Evolutionary conservation across 2,113 vertebrate species (phyloP), one percentile per base, ranked within the genome.

Genomic region (Amblyopsis rosae): DNA sequence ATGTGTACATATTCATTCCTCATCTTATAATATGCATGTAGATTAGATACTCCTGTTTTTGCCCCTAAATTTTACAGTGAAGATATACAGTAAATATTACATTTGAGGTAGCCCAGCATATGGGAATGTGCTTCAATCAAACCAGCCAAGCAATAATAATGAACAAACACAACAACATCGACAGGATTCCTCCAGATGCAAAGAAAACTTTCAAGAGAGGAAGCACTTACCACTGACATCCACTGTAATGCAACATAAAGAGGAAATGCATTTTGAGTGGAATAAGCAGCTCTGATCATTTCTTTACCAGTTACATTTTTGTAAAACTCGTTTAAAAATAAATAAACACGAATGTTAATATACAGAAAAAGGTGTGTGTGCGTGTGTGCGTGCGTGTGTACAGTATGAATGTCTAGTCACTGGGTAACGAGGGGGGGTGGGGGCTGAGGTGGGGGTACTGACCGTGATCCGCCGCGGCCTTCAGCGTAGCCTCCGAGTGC

Each of bases 401-500:
- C 51, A 49, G 68, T 55, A 75, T 61, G 26, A 1, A 12, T 46
- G 45, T 11, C 8, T 54, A 73, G 56, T 67, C 13, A 58, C 62
- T 46, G n/a, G 47, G 63, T 59, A 12, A 41, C 12, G 48, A 35
- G 57, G 17, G 11, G 13, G 1, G 60, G 50, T 26, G 26, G 26
- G 26, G 26, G 26, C 26, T 26, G 26, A 26, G 26, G 26, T 26
- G 9, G 70, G 35, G 66, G 47, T 82, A 95, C 96, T 97, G 92
- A 99, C 98, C 96, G 57, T 96, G 96, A 26, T 99, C 96, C 76
- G 92, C 87, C 13, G 95, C 94, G 62, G 95, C 94, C 93, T 94
- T 96, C 82, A 98, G 96, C 9, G 95, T 94, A 65, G 97, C 97
- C 94, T 96, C 95, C 61, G 96, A 95, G 95, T 99, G 98, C 92